Base-by-base conservation (phyloP, 2,797 vertebrate genomes). In the Falco concolor region DNA sequence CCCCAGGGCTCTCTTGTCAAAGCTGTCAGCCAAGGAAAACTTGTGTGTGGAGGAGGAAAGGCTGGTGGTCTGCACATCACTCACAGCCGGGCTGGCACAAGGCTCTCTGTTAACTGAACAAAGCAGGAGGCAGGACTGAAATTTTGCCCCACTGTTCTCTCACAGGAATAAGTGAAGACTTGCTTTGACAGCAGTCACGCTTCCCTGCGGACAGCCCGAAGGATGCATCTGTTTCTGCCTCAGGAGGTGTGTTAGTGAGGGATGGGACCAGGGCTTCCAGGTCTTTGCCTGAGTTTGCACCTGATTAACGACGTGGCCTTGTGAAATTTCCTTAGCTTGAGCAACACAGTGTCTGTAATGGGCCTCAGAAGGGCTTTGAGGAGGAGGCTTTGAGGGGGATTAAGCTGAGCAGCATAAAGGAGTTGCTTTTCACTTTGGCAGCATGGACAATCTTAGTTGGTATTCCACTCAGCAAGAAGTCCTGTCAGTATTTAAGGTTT, bases 381-480 rank as follows among this genome's bases (percentile, higher is more conserved):
- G 52, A 88, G 47, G 14, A 63, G 36, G 32, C 20, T 75, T 80
- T 81, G 38, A 36, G 12, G 54, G 6, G 30, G 13, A 86, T 89
- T 88, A 49, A 40, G 6, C 38, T 22, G 28, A 52, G 52, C n/a
- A 73, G 28, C 0, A 1, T 45, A 83, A 82, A 60, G 49, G 15
- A 49, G 16, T 28, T 74, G 16, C 28, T 85, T 85, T 87, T 80
- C 61, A 17, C 24, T 84, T 91, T 65, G 73, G 56, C 75, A 87
- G 9, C n/a, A 36, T 13, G 19, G 44, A 34, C 73, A 72, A 14
- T 47, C n/a, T 50, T 44, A 30, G 42, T 25, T 61, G 67, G 5
- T 73, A 73, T 90, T 79, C 27, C 36, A 61, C 28, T 70, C 49
- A 74, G 44, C 49, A 60, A 79, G 53, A 57, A 79, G 53, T 69